Evolutionary conservation across 2,888 invertebrate genomes (phyloP), one percentile per base, ranked within the genome.

Genomic region (Phoenoteleia sp.): DNA sequence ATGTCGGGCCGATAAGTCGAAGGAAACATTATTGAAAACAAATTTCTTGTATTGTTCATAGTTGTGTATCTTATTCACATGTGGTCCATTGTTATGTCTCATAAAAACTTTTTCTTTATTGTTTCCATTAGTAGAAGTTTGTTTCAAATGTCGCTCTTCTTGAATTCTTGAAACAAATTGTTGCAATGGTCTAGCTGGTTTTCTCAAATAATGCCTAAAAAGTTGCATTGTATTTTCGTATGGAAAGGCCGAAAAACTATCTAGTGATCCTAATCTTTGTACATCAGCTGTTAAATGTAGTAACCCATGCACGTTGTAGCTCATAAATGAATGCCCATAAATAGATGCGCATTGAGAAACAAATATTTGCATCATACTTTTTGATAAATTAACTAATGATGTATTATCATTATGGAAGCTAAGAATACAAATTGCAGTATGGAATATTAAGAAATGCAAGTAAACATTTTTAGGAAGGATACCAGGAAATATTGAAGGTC

Each of bases 381-480:
- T 54, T 9, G 74, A 74, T 15, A 67, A 25, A 15, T 11, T 3
- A n/a, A 47, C 19, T 11, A 64, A 9, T 29, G 4, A 4, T 5
- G 11, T 9, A 47, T 64, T 19, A 64, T 45, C n/a, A 23, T n/a
- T 3, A 3, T 36, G 6, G n/a, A 67, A 67, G 19, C 33, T 33
- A 7, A 67, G 17, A 36, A 52, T 66, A 45, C 83, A 72, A 25
- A 90, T 86, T 15, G 45, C 13, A 2, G 33, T 33, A 66, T 88
- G 87, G 13, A 90, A 64, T 7, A 84, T 19, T 17, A 90, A 66
- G 56, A 89, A 91, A 77, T 90, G 87, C 7, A 67, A 33, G 64
- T 89, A 90, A 15, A 69, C 42, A 1, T 84, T 29, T 19, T 79
- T 27, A 15, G 64, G 56, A 19, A 90, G 39, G 62, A 87, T 64